Evolutionary conservation across 2,113 vertebrate genomes (phyloP), one percentile per base, ranked within the genome.

Genomic region (Eptesicus fuscus): DNA sequence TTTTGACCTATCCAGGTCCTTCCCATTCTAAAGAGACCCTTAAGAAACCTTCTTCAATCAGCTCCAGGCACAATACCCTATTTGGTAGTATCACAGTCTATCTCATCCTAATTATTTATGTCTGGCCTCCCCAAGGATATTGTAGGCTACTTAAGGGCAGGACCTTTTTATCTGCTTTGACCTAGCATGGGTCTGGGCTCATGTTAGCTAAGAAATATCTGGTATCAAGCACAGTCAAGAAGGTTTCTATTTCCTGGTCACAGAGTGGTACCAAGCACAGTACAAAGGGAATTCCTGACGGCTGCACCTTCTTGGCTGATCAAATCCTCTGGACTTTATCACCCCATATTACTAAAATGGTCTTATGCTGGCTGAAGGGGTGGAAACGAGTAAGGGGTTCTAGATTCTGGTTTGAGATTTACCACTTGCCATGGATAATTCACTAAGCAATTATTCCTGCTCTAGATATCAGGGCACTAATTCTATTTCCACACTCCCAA

Each of bases 21-120:
- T 83, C 37, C 51, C 65, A 71, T 87, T 83, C 51, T 95, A 69
- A 77, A 94, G 40, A 92, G 93, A 92, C 28, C 67, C 67, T 88
- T 84, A 53, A 28, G 47, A 90, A 82, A 70, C 23, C 42, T 84
- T 83, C n/a, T 84, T 79, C 25, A 18, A 28, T 59, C 35, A 51
- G 37, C 14, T 18, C 28, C 47, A 74, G 40, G 70, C 2, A 67
- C 20, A 51, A 3, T 25, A 7, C 20, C 87, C 49, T 44, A 14
- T 65, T 83, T 84, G 51, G 40, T 83, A 69, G 76, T 40, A 67
- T 56, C 5, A 59, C 10, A 73, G 35, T 25, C 17, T 82, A 25
- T 70, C 63, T 91, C 74, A 85, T 25, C 83, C 28, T 40, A 69
- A 90, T 67, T 35, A 35, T 40, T 56, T 76, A 76, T 17, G 23